Conservation (phyloP, 2,797 vertebrate genomes). For the Myripristis murdjan region DNA sequence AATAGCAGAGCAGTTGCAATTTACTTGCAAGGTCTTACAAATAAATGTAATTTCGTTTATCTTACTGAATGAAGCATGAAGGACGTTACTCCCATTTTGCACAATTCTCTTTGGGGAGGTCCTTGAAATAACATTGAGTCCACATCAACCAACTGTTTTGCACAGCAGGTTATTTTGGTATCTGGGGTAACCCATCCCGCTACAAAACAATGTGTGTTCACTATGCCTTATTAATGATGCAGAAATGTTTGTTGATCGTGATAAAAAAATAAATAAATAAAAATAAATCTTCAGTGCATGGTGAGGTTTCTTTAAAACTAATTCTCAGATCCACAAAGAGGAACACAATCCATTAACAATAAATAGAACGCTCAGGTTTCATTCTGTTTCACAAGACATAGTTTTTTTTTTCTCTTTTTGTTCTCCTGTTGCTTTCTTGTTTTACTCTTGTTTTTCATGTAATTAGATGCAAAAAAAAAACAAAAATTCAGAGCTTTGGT, state of each 20-base stretch:
- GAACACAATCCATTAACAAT: not conserved
- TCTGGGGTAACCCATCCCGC: constrained; percentile 68
- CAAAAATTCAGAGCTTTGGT: not conserved
- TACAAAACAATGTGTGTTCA: constrained; percentile 50
- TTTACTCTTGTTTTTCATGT: not conserved
- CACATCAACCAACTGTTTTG: constrained; percentile 67
- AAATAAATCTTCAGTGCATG: too few relatives aligned
- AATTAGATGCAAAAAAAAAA: not conserved
- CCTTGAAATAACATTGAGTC: constrained; percentile 81
- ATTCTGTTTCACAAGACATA: not conserved
- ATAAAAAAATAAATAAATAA: constrained; percentile 7
- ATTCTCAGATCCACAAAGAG: not conserved
- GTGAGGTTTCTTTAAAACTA: not conserved
- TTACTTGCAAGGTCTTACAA: constrained; percentile 61
- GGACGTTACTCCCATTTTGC: constrained; percentile 69
- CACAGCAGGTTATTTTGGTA: constrained; percentile 74
- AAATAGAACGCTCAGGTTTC: not conserved
- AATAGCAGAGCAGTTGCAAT: constrained; percentile 24
- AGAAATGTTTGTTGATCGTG: constrained; percentile 23
- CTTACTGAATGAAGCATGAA: constrained; percentile 72
- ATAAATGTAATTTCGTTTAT: constrained; percentile 68
- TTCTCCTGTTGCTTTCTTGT: not conserved
- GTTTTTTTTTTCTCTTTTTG: not conserved
- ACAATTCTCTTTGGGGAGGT: constrained; percentile 75
- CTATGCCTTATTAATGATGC: constrained; percentile 25